These are phyloP conservation scores for Hipposideros armiger DNA, from an alignment of 2,113 vertebrate genomes.

Conservation along the genomic window DNA sequence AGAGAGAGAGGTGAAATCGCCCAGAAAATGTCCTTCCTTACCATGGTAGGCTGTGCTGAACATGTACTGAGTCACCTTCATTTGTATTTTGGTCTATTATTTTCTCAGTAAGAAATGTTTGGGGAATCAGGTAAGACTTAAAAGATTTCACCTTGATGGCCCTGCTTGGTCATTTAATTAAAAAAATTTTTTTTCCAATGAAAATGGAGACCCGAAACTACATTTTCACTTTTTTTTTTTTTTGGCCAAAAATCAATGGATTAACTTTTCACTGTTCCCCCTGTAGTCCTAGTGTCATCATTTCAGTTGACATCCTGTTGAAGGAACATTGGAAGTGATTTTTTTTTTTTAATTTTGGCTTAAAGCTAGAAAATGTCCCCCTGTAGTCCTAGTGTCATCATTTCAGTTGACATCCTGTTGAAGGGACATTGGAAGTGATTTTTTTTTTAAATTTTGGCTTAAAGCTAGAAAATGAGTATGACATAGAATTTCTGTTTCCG, in stretches of 20 bases:
- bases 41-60: neutral
- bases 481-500: neutral
- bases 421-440: neutral
- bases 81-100: constrained; percentile 18
- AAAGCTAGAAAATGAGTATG: neutral
- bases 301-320: neutral
- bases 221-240: neutral
- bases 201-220: neutral
- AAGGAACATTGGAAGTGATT: neutral
- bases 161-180: neutral
- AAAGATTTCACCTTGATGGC: neutral
- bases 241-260: neutral
- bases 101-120: neutral
- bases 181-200: neutral
- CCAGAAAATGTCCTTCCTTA: neutral
- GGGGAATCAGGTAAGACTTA: constrained; percentile 11
- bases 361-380: accelerated
- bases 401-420: neutral
- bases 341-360: neutral
- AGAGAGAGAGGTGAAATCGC: neutral
- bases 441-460: neutral
- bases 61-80: neutral
- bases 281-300: neutral
- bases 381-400: neutral
- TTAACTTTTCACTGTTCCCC: neutral